Base-by-base conservation (phyloP, 2,113 vertebrate genomes). In the Pygathrix nemaeus region DNA sequence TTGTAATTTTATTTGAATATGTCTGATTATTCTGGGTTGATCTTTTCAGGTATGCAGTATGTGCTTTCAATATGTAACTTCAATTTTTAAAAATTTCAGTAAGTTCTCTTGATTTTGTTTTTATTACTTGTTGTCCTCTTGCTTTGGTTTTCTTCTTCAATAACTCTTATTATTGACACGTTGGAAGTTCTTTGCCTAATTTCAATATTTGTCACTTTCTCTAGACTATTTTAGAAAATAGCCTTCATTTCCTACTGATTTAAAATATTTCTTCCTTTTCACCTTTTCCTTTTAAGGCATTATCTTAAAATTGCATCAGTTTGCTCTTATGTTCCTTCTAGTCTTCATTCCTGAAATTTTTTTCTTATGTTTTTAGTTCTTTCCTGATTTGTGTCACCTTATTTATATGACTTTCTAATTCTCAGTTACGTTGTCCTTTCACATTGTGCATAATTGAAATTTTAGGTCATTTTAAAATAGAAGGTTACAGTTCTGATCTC, bases 101-200 rank as follows among this genome's bases (percentile, higher is more conserved):
- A 57, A 8, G 3, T 43, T 93, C 90, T 85, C 64, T 59, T 45
- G 48, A 76, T 50, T 75, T 48, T 75, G 6, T 70, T 66, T 82
- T 90, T 75, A 43, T 17, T 50, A 85, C 85, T 80, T 93, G 57
- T 61, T 93, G 57, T 61, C 76, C 18, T 43, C 35, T 78, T 59
- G 68, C 21, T 82, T 76, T 87, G 75, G 27, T n/a, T 90, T 97
- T 97, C 13, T 90, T 75, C 32, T 90, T 76, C 17, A 52, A 82
- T 17, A 55, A 86, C 18, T 81, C 38, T 59, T 52, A 68, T 81
- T 70, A 84, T 57, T 94, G 45, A 61, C 70, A 50, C 61, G 45
- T 84, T 92, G 72, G 40, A 94, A 89, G 35, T 38, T 85, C 59
- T 94, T 64, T 79, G 27, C 72, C 45, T 57, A n/a, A 75, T 87